Conservation (phyloP, 2,888 invertebrate genomes). For the Gryllus longicercus region DNA sequence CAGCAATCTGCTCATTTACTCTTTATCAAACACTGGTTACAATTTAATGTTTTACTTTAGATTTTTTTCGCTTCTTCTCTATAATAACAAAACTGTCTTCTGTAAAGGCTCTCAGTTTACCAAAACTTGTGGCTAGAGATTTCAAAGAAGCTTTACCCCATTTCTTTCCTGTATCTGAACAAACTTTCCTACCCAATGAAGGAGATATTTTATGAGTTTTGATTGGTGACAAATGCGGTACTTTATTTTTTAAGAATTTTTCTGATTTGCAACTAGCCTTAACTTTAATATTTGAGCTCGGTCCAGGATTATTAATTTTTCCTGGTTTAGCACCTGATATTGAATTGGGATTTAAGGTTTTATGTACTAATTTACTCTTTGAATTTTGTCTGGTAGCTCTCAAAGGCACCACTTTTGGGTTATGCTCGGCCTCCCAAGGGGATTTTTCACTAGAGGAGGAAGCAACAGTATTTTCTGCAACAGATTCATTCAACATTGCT, state of each 20-base stretch:
- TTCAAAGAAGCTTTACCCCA: constrained; percentile 29
- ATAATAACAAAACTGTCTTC: constrained; percentile 12
- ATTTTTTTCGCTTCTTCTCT: constrained; percentile 30
- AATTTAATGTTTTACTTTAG: constrained; percentile 25
- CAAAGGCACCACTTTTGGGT: not conserved
- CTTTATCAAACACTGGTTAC: not conserved
- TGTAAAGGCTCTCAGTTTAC: constrained; percentile 25
- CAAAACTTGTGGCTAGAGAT: constrained; percentile 27
- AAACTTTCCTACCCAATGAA: constrained; percentile 30
- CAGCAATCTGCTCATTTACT: constrained; percentile 21
- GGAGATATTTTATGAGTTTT: constrained; percentile 30
- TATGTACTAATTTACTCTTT: not conserved
- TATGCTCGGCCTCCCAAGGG: not conserved
- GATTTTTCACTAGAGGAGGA: not conserved
- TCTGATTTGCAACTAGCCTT: constrained; percentile 26
- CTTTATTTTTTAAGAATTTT: constrained; percentile 27
- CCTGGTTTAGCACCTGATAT: not conserved
- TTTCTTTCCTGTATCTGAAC: constrained; percentile 30
- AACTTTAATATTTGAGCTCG: constrained; percentile 8
- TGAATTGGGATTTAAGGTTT: not conserved
- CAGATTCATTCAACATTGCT: constrained; percentile 3
- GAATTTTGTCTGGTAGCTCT: not conserved
- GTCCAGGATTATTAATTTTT: not conserved
- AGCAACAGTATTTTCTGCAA: constrained; percentile 20
- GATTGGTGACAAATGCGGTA: constrained; percentile 27